phyloP scores from a whole-genome alignment of 2,113 vertebrate species.

The Aix galericulata region DNA sequence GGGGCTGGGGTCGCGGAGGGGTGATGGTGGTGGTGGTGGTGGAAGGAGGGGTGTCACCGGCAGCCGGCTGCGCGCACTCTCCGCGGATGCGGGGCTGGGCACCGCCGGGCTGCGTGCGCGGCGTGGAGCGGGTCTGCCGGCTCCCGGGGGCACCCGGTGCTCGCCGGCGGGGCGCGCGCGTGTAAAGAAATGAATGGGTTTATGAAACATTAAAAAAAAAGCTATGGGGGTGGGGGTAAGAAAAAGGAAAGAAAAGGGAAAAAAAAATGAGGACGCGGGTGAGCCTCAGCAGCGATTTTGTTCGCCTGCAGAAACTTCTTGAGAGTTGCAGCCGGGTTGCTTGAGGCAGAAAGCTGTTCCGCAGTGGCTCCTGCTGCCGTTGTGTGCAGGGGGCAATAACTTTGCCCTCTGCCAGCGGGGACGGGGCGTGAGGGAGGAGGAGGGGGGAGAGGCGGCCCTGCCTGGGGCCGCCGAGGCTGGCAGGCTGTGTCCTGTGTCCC shows the following conservation, averaged over 20 bases:
- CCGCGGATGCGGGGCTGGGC: neutral
- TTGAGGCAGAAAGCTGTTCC: neutral
- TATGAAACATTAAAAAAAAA: neutral
- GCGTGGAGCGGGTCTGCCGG: neutral
- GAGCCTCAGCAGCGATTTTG: neutral
- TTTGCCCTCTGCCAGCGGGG: neutral
- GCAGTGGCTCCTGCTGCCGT: neutral
- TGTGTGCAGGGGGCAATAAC: neutral
- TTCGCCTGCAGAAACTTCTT: conserved; percentile 69
- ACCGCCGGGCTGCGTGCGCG: neutral
- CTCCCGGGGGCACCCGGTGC: too few species aligned
- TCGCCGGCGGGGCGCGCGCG: too few species aligned
- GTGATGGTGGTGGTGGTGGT: too few species aligned
- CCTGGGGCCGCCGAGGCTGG: neutral
- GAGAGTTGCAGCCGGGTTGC: conserved; percentile 49
- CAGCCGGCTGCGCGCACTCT: neutral
- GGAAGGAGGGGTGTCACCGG: too few species aligned
- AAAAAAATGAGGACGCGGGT: neutral
- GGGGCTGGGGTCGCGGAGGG: neutral
- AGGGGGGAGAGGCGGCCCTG: neutral
- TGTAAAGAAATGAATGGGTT: neutral
- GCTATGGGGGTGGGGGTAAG: neutral
- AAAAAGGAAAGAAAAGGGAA: too few species aligned
- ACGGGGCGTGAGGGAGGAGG: neutral
- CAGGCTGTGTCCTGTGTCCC: too few species aligned